A percentile compares a stretch with the other conserved stretches of the same genome.
Evolutionary conservation across 2,113 vertebrate genomes (phyloP).

Genomic region (Lipophrys pholis): DNA sequence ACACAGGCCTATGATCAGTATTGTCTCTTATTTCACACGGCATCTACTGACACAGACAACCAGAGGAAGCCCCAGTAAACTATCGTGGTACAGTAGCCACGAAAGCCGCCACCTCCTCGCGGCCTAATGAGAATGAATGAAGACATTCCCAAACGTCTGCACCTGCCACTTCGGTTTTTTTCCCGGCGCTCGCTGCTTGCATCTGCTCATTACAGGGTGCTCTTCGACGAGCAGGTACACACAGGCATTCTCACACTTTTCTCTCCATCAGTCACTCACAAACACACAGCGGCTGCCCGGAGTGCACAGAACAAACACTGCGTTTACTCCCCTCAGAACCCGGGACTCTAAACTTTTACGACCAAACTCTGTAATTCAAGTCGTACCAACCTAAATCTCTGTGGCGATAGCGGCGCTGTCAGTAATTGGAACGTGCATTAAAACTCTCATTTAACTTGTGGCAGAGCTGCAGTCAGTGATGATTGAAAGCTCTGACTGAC

Average conservation of each 20-base stretch:
- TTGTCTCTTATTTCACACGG: conserved; percentile 22
- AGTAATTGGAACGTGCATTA: conserved; percentile 66
- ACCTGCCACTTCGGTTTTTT: conserved; percentile 30
- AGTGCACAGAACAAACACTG: conserved; percentile 11
- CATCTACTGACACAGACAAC: not conserved
- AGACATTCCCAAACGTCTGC: conserved; percentile 45
- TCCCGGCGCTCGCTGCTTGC: conserved; percentile 37
- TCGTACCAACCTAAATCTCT: conserved; percentile 36
- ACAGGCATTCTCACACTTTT: not conserved
- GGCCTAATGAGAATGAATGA: conserved; percentile 72
- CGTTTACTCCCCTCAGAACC: conserved; percentile 13
- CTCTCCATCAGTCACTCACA: not conserved
- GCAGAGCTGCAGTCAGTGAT: conserved; percentile 30
- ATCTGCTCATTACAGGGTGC: conserved; percentile 42
- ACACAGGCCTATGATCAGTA: not conserved
- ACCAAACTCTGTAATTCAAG: conserved; percentile 42
- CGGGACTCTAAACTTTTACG: conserved; percentile 52
- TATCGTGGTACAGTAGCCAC: conserved; percentile 34
- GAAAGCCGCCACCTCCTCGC: conserved; percentile 36
- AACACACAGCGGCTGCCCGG: not conserved
- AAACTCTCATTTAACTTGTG: conserved; percentile 53
- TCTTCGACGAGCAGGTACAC: conserved; percentile 11
- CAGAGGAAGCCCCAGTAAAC: conserved; percentile 15
- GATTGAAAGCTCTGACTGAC: conserved; percentile 59
- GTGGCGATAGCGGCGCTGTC: conserved; percentile 34